A percentile compares a stretch with the other conserved stretches of the same genome.
Evolutionary conservation across 2,797 vertebrate genomes (phyloP).

Genomic region (Pristis pectinata): DNA sequence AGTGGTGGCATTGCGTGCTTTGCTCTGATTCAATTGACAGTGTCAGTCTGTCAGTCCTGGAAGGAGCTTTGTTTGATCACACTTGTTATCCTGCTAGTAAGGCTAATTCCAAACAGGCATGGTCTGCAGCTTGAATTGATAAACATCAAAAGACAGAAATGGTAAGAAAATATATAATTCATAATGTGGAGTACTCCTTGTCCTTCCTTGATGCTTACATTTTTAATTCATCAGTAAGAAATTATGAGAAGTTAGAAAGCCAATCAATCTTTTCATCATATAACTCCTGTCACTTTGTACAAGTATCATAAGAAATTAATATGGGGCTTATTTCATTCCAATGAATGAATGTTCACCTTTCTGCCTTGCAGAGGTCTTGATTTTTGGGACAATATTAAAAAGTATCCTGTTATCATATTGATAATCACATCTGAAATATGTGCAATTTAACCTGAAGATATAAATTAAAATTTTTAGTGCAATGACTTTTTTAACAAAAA

Average conservation of each 20-base stretch:
- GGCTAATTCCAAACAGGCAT: constrained; percentile 37
- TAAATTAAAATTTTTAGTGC: not conserved
- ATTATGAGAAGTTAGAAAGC: constrained; percentile 52
- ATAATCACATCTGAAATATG: not conserved
- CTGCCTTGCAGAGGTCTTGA: not conserved
- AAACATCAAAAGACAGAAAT: constrained; percentile 34
- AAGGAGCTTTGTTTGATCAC: constrained; percentile 36
- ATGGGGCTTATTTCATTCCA: constrained; percentile 57
- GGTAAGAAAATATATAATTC: constrained; percentile 21
- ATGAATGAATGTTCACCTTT: constrained; percentile 46
- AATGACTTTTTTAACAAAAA: not conserved
- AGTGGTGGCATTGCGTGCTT: constrained; percentile 7
- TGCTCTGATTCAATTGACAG: constrained; percentile 22
- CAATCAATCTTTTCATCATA: constrained; percentile 64
- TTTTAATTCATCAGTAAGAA: constrained; percentile 51
- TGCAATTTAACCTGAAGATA: not conserved
- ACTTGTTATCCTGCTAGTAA: constrained; percentile 25
- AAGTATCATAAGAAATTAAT: constrained; percentile 60
- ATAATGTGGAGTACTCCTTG: constrained; percentile 9
- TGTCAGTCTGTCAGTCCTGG: constrained; percentile 31
- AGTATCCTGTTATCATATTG: constrained; percentile 52
- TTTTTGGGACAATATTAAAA: not conserved
- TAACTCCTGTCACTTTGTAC: constrained; percentile 55
- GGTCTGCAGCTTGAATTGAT: constrained; percentile 30
- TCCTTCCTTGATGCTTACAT: constrained; percentile 46